Percentiles rank a stretch among this genome's conserved stretches.
phyloP scores from a whole-genome alignment of 2,113 vertebrate genomes.

The Corythaeola cristata region DNA sequence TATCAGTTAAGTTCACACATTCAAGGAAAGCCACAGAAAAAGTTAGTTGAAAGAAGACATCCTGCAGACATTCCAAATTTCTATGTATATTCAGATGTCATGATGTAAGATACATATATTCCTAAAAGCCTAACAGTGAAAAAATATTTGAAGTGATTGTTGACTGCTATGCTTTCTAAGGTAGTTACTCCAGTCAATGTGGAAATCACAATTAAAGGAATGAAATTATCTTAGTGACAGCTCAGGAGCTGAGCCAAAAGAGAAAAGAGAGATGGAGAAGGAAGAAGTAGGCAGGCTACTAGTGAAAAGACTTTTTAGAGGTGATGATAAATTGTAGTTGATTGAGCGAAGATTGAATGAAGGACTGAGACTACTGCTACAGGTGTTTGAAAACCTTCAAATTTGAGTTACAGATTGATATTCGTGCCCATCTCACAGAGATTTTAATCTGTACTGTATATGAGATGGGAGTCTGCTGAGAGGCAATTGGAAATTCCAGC shows the following conservation, averaged over 20 bases:
- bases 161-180: neutral
- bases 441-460: neutral
- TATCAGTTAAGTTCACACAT: neutral
- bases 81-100: neutral
- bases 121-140: neutral
- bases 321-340: neutral
- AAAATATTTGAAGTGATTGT: neutral
- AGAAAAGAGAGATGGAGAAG: neutral
- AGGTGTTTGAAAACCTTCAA: neutral
- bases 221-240: neutral
- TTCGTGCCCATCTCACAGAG: neutral
- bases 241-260: neutral
- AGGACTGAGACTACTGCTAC: neutral
- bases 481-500: neutral
- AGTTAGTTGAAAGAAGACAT: neutral
- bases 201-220: neutral
- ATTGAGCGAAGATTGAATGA: neutral
- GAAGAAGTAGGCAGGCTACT: neutral
- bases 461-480: neutral
- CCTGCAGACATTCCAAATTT: neutral
- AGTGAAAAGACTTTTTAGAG: neutral
- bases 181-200: neutral
- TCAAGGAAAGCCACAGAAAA: neutral
- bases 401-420: neutral
- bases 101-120: neutral